Percentiles rank a stretch among this genome's conserved stretches.
Conservation (phyloP, 2,888 invertebrate genomes). For the Carterocephalus palaemon region DNA sequence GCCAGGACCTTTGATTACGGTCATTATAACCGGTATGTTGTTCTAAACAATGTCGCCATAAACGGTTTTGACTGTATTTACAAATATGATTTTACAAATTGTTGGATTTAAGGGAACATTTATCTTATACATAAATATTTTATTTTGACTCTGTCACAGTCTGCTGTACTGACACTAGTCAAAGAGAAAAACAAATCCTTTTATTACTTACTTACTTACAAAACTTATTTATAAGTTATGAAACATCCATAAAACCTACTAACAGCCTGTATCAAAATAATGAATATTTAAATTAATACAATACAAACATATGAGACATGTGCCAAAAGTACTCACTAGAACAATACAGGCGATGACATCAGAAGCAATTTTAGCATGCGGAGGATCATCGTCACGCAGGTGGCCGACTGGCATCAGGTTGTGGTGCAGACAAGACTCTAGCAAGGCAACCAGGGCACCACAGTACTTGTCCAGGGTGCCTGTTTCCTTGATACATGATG, state of each 20-base stretch:
- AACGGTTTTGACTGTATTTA: too few relatives aligned
- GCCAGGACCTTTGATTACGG: too few relatives aligned
- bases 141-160: too few relatives aligned
- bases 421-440: slow-evolving; percentile 93
- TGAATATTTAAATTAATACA: too few relatives aligned
- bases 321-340: slow-evolving; percentile 89
- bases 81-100: too few relatives aligned
- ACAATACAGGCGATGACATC: slow-evolving; percentile 97
- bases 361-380: slow-evolving; percentile 97
- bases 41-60: too few relatives aligned
- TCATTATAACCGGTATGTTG: too few relatives aligned
- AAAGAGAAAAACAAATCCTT: too few relatives aligned
- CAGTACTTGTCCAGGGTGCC: slow-evolving; percentile 92
- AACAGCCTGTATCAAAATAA: too few relatives aligned
- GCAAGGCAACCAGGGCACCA: slow-evolving; percentile 87
- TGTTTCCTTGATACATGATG: slow-evolving; percentile 94
- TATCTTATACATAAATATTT: too few relatives aligned
- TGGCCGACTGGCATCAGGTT: slow-evolving; percentile 86
- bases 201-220: neutral
- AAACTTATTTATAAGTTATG: neutral
- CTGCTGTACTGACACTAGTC: too few relatives aligned
- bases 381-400: slow-evolving; percentile 90
- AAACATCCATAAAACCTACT: neutral
- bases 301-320: neutral
- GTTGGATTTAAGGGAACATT: too few relatives aligned